Conservation (phyloP, 2,113 vertebrate species). For the Epinephelus cyanopodus region DNA sequence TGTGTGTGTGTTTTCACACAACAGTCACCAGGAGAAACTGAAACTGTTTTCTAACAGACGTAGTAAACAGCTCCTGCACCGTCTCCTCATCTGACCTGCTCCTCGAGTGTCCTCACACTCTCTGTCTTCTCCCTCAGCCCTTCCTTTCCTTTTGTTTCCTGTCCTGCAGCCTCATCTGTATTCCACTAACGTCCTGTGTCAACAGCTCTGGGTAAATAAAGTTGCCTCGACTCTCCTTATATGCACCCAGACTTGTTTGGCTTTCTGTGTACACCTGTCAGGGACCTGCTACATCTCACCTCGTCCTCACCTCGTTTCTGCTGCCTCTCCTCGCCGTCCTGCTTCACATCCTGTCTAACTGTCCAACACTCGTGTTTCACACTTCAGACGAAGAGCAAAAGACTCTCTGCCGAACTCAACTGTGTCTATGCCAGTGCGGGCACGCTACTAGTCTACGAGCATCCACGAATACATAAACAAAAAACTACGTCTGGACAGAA, state of each 20-base stretch:
- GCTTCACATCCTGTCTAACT: not conserved
- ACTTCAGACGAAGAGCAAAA: not conserved
- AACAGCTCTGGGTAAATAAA: not conserved
- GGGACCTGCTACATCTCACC: not conserved
- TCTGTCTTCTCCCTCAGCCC: not conserved
- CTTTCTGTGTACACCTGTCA: too few species aligned
- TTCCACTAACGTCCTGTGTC: slow-evolving; percentile 1
- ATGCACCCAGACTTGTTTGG: too few species aligned
- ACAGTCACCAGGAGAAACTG: too few species aligned
- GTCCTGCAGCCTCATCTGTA: not conserved
- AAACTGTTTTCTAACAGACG: too few species aligned
- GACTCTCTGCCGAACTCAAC: not conserved
- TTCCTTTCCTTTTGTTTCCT: not conserved
- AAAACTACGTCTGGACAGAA: too few species aligned
- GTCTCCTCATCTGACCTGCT: too few species aligned
- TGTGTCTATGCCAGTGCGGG: too few species aligned
- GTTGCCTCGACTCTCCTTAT: not conserved
- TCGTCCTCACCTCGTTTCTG: not conserved
- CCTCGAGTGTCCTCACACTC: not conserved
- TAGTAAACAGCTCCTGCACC: too few species aligned
- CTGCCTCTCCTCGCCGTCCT: slow-evolving; percentile 1
- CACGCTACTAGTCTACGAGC: too few species aligned
- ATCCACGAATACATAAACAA: too few species aligned
- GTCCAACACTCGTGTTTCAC: not conserved
- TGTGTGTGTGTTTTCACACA: too few species aligned